These are phyloP conservation scores for Amphiprion percula DNA, from an alignment of 2,113 vertebrate species.

Conservation along the genomic window DNA sequence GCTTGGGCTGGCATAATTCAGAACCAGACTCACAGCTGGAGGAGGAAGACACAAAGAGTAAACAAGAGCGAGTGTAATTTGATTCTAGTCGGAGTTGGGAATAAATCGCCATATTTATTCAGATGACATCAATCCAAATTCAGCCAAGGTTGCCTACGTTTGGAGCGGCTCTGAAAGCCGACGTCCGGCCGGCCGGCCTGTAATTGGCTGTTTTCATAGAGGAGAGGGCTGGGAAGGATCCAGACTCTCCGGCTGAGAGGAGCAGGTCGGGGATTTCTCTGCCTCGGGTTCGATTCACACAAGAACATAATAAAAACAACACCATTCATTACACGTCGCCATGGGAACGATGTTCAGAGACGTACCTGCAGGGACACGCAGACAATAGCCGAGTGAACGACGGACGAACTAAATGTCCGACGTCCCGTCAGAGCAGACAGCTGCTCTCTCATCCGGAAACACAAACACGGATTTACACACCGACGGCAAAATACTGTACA, in stretches of 20 bases:
- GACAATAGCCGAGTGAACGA: neutral
- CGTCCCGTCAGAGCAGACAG: too few species aligned
- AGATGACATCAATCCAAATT: slow-evolving; percentile 53
- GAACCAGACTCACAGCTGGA: slow-evolving; percentile 12
- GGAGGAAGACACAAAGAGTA: slow-evolving; percentile 4
- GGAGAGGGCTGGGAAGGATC: slow-evolving; percentile 22
- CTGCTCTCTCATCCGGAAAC: slow-evolving; percentile 1
- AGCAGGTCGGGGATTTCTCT: slow-evolving; percentile 19
- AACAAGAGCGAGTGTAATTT: neutral
- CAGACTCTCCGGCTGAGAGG: slow-evolving; percentile 11
- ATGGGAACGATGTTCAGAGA: neutral
- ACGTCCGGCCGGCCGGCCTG: neutral
- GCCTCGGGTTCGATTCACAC: slow-evolving; percentile 30
- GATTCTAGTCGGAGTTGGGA: slow-evolving; percentile 3
- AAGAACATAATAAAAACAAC: slow-evolving; percentile 38
- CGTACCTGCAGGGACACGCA: neutral
- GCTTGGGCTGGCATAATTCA: neutral
- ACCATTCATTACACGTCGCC: slow-evolving; percentile 13
- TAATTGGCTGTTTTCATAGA: slow-evolving; percentile 63
- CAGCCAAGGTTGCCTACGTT: slow-evolving; percentile 10
- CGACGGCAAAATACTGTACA: neutral
- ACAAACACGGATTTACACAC: slow-evolving; percentile 17
- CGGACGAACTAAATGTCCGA: neutral
- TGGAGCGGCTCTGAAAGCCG: neutral
- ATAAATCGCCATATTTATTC: slow-evolving; percentile 52